phyloP scores from a whole-genome alignment of 2,113 vertebrate species.

The Blennius ocellaris region DNA sequence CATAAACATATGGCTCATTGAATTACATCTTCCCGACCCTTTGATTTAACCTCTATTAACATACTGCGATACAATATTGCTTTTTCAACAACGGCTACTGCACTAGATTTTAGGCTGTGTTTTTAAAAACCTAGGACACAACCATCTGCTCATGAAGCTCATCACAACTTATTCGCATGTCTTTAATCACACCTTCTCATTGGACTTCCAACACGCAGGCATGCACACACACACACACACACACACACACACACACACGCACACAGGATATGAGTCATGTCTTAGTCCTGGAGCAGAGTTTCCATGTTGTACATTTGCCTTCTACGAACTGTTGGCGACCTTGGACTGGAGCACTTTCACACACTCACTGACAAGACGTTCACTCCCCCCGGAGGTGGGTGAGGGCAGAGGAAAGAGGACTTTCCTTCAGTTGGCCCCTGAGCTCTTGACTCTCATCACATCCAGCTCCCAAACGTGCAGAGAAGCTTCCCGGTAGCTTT shows the following conservation, averaged over 20 bases:
- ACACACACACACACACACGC: conserved; percentile 11
- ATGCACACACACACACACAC: neutral
- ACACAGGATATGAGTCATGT: conserved; percentile 21
- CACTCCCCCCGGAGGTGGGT: conserved; percentile 35
- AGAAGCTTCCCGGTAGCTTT: neutral
- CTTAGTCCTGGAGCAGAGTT: neutral
- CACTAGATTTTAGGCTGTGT: conserved; percentile 18
- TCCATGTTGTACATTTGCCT: conserved; percentile 20
- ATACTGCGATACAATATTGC: conserved; percentile 25
- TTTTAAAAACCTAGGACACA: neutral
- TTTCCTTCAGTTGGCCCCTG: neutral
- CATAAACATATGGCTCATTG: too few relatives aligned
- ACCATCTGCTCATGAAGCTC: conserved; percentile 23
- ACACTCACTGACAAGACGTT: conserved; percentile 6
- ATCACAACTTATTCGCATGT: conserved; percentile 8
- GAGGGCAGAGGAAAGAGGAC: conserved; percentile 2
- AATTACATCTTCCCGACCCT: neutral
- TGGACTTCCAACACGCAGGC: conserved; percentile 4
- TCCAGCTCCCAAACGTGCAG: neutral
- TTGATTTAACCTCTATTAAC: conserved; percentile 25
- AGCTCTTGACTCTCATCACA: conserved; percentile 18
- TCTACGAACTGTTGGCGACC: conserved; percentile 6
- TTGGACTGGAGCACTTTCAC: conserved; percentile 17
- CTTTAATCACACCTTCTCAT: conserved; percentile 7
- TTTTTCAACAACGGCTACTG: conserved; percentile 5